These are phyloP conservation scores for Odocoileus hemionus DNA, from an alignment of 2,113 vertebrate genomes.

Conservation along the genomic window DNA sequence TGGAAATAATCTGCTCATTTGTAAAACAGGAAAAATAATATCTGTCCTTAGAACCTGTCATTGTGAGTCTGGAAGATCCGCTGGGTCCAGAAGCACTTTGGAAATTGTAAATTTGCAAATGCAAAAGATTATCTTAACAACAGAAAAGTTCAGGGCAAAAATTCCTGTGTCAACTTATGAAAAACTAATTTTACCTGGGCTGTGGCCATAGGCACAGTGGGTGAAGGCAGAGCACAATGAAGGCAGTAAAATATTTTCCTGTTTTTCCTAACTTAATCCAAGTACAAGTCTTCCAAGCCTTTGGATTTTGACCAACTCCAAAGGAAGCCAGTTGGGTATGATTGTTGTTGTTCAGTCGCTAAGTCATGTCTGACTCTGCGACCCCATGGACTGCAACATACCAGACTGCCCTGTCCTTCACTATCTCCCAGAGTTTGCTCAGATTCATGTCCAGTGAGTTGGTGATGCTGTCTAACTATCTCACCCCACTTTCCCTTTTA, in stretches of 20 bases:
- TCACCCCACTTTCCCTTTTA: neutral
- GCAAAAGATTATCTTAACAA: neutral
- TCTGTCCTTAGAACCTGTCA: neutral
- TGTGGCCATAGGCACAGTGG: neutral
- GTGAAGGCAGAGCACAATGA: neutral
- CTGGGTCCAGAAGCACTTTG: slow-evolving; percentile 4
- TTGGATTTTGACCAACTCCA: neutral
- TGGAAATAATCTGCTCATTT: neutral
- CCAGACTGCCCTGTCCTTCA: neutral
- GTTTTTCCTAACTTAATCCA: neutral
- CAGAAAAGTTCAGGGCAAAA: neutral
- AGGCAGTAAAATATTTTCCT: neutral
- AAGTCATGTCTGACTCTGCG: neutral
- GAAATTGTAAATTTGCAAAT: slow-evolving; percentile 29
- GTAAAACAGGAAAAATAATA: neutral
- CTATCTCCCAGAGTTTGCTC: neutral
- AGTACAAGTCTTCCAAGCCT: neutral
- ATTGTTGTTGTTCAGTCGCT: neutral
- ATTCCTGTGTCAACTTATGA: neutral
- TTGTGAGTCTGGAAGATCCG: neutral
- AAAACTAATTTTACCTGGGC: neutral
- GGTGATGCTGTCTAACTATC: neutral
- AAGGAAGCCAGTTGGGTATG: neutral
- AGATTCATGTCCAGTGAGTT: neutral
- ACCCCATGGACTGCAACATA: neutral